Evolutionary conservation across 1,140 invertebrate genomes (phyloP), one percentile per base, ranked within the genome.

Genomic region (Heliconius melpomene): DNA sequence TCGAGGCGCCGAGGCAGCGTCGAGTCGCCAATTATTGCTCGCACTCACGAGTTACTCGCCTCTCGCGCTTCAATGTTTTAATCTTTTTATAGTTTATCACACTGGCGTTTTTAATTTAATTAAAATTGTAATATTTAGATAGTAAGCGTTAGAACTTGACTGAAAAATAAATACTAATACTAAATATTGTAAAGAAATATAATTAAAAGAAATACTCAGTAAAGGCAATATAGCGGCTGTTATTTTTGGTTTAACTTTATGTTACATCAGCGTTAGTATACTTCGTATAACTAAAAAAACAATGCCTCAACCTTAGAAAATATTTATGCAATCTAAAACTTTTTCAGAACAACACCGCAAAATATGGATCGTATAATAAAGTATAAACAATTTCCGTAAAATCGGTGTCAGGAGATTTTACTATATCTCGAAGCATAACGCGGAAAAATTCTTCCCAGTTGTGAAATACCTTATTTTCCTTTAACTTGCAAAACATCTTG

Each of bases 21-120:
- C 79, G 75, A 81, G 73, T 72, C 60, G 76, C 75, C 76, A 81
- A 81, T 78, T 81, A 78, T 81, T 66, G 57, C 79, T 74, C 73
- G 72, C 75, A 77, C 75, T 77, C 79, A 77, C 75, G 72, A 81
- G 52, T 77, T 77, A 77, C 70, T 77, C 70, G 70, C 76, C 26
- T 72, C 66, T 72, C 26, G n/a, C 26, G 46, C 40, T 72, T 72
- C 60, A 72, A 77, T 77, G 70, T 77, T 77, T 77, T 77, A 77
- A 72, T 77, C 46, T 74, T 74, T 74, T 72, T 72, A 72, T 40
- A 72, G 71, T 72, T 72, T 72, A 72, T 66, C 23, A 66, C 26
- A 29, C 60, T 13, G 60, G 2, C 11, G 26, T 66, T 66, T 66
- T 16, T 23, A 66, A 66, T 66, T 66, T 66, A 66, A 66, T 66